phyloP scores from a whole-genome alignment of 2,888 invertebrate genomes.

The Caenorhabditis doughertyi region DNA sequence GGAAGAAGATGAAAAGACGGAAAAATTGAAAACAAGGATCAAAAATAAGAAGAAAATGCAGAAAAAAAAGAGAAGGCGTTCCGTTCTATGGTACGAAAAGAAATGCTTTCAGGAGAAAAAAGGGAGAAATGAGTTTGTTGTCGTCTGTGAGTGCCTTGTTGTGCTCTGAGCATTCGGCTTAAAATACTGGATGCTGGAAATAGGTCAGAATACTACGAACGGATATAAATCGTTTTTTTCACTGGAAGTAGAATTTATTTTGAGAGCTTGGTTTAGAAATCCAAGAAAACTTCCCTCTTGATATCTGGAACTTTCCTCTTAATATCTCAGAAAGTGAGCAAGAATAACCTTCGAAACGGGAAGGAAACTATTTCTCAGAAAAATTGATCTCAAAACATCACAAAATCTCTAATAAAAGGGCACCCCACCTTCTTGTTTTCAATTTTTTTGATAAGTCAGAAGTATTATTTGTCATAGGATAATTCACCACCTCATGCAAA shows the following conservation, averaged over 20 bases:
- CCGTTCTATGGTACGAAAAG: not conserved
- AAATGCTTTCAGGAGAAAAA: not conserved
- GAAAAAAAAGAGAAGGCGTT: not conserved
- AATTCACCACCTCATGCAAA: not conserved
- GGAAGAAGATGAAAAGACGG: not conserved
- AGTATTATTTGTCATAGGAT: not conserved
- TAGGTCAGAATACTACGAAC: constrained; percentile 32
- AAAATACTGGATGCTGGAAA: not conserved
- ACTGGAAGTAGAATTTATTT: too few species aligned
- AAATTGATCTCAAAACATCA: not conserved
- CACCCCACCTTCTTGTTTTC: not conserved
- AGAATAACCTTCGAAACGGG: too few species aligned
- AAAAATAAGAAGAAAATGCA: not conserved
- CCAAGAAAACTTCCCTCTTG: too few species aligned
- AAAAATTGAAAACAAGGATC: constrained; percentile 7
- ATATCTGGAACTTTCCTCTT: too few species aligned
- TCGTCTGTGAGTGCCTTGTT: not conserved
- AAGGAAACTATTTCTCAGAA: too few species aligned
- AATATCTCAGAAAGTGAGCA: too few species aligned
- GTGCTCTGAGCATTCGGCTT: not conserved
- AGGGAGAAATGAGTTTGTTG: constrained; percentile 11
- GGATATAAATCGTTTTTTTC: constrained; percentile 11
- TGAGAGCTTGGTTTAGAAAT: too few species aligned
- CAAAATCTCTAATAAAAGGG: not conserved
- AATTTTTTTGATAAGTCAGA: too few species aligned